Conservation (phyloP, 2,888 invertebrate species). For the Amiota communis region DNA sequence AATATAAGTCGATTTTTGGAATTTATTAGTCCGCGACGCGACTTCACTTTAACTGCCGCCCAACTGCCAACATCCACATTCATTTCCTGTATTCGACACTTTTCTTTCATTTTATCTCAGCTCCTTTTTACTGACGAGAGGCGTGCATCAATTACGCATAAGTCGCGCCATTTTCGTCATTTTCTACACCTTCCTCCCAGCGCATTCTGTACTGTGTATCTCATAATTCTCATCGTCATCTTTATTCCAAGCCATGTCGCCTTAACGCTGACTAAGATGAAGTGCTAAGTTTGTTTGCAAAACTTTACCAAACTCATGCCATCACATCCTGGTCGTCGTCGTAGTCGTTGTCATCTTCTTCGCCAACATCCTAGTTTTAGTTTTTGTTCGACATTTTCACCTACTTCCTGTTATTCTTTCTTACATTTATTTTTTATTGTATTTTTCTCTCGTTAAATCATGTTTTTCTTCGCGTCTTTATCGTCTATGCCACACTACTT, state of each 20-base stretch:
- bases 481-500: background rate
- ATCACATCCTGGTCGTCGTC: background rate
- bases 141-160: constrained; percentile 14
- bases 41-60: background rate
- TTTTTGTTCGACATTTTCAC: background rate
- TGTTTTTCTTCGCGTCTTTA: background rate
- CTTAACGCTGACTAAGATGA: constrained; percentile 16
- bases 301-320: background rate
- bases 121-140: background rate
- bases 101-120: background rate
- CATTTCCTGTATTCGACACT: background rate
- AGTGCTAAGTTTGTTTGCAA: constrained; percentile 24
- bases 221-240: constrained; percentile 14
- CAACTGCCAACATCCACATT: background rate
- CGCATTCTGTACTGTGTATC: background rate
- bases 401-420: background rate
- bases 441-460: background rate
- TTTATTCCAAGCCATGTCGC: constrained; percentile 8
- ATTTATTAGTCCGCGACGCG: constrained; percentile 12
- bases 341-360: background rate
- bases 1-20: constrained; percentile 23
- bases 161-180: background rate
- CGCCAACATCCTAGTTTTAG: background rate
- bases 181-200: background rate
- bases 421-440: background rate